A percentile compares a stretch with the other conserved stretches of the same genome.
Conservation (phyloP, 64 coral and sea anemone genomes). For the Montipora cactus region DNA sequence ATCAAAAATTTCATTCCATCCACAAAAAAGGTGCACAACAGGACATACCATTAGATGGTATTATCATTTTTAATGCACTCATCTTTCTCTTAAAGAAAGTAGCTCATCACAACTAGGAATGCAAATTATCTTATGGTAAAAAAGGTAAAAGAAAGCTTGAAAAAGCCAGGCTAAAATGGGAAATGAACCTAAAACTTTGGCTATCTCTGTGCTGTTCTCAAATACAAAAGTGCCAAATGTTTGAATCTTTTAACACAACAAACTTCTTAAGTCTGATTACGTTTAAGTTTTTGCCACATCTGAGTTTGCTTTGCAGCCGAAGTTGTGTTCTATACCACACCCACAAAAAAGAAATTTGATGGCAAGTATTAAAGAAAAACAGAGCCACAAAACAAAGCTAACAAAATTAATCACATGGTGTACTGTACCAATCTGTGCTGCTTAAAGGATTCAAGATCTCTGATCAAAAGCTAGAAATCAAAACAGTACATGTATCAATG, state of each 20-base stretch:
- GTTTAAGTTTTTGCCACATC: too few relatives aligned
- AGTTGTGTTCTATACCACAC: not conserved
- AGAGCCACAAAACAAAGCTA: conserved; percentile 41
- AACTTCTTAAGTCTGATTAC: too few relatives aligned
- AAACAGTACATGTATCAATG: conserved; percentile 15
- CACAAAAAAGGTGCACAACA: not conserved
- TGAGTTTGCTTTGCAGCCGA: not conserved
- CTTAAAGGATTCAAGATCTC: not conserved
- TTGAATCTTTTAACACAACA: too few relatives aligned
- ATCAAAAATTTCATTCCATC: not conserved
- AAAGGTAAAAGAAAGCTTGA: too few relatives aligned
- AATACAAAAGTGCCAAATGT: too few relatives aligned
- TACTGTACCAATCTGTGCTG: conserved; percentile 48
- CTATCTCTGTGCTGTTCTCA: too few relatives aligned
- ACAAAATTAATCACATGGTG: not conserved
- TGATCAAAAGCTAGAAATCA: conserved; percentile 55
- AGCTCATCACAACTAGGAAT: too few relatives aligned
- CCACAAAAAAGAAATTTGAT: not conserved
- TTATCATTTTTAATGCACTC: not conserved
- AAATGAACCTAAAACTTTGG: too few relatives aligned
- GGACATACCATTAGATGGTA: not conserved
- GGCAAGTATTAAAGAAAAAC: not conserved
- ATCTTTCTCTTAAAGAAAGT: too few relatives aligned
- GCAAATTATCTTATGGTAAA: too few relatives aligned
- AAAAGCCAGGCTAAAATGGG: too few relatives aligned